A percentile compares a stretch with the other conserved stretches of the same genome.
Evolutionary conservation across 1,140 invertebrate genomes (phyloP).

Genomic region (Drosophila aff.): DNA sequence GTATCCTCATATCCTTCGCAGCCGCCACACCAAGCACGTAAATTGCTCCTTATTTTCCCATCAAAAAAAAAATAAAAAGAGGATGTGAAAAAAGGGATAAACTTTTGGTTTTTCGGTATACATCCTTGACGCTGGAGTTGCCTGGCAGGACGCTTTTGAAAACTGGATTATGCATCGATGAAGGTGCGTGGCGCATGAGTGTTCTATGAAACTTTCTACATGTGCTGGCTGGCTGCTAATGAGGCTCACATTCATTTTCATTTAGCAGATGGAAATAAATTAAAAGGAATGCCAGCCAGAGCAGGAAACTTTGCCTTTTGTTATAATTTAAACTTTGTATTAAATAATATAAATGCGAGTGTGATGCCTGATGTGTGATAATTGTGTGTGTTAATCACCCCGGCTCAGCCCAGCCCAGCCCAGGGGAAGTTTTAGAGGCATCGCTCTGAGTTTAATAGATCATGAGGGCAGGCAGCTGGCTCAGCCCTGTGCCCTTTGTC

Average conservation of each 20-base stretch:
- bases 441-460: slow-evolving; percentile 17
- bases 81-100: slow-evolving; percentile 65
- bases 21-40: slow-evolving; percentile 54
- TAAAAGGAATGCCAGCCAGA: slow-evolving; percentile 49
- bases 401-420: background rate
- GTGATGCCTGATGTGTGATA: slow-evolving; percentile 43
- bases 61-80: slow-evolving; percentile 10
- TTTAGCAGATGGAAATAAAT: slow-evolving; percentile 67
- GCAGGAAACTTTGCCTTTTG: slow-evolving; percentile 35
- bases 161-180: slow-evolving; percentile 74
- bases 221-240: slow-evolving; percentile 73
- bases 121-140: slow-evolving; percentile 32
- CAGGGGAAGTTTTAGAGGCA: slow-evolving; percentile 1
- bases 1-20: slow-evolving; percentile 34
- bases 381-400: slow-evolving; percentile 31
- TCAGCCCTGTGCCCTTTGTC: slow-evolving; percentile 8
- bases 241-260: slow-evolving; percentile 72
- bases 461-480: slow-evolving; percentile 1
- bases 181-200: slow-evolving; percentile 23
- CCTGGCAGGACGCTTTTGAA: slow-evolving; percentile 50
- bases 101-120: slow-evolving; percentile 60
- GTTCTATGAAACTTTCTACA: slow-evolving; percentile 59
- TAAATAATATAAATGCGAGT: slow-evolving; percentile 37
- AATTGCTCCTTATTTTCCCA: slow-evolving; percentile 34
- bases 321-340: slow-evolving; percentile 66